Evolutionary conservation across 2,113 vertebrate species (phyloP), one percentile per base, ranked within the genome.

Genomic region (Cynoglossus semilaevis): DNA sequence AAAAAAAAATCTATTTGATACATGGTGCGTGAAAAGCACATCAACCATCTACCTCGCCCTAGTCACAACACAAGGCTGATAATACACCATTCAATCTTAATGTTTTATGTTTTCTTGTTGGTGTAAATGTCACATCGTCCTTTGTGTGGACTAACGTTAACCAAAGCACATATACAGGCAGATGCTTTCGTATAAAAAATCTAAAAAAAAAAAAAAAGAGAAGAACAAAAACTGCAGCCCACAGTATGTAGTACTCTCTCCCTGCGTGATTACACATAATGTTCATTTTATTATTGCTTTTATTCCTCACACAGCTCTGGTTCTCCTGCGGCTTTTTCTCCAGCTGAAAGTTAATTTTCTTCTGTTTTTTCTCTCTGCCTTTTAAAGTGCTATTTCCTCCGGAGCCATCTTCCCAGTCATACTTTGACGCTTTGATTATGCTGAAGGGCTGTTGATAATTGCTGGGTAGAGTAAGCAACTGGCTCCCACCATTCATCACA

Each of bases 261-360:
- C 67, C 70, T 66, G 63, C 72, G 58, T 83, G 70, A 80, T 82
- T 79, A 78, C 68, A 82, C 70, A 73, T 72, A 73, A 83, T 79
- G 67, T 51, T 62, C 43, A 60, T 76, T 79, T 82, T 69, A 85
- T 83, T 74, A 79, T 58, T 37, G 47, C 67, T 22, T 76, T 56
- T 67, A 41, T 70, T 72, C 55, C 52, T 51, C 70, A 22, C 38
- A 22, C 53, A 59, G 19, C 0, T 44, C 34, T 1, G 10, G 53
- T 50, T 48, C 49, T 29, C 69, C 40, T 44, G 22, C 8, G 16
- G 51, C 55, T 78, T 54, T 29, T 34, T 46, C 59, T 59, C 2
- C 7, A 48, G 42, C 51, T 61, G 17, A 37, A 22, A 61, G 57
- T 71, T 79, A 15, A 73, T 79, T 69, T 60, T 54, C 15, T 29